Conservation (phyloP, 2,113 vertebrate genomes). For the Gambusia affinis region DNA sequence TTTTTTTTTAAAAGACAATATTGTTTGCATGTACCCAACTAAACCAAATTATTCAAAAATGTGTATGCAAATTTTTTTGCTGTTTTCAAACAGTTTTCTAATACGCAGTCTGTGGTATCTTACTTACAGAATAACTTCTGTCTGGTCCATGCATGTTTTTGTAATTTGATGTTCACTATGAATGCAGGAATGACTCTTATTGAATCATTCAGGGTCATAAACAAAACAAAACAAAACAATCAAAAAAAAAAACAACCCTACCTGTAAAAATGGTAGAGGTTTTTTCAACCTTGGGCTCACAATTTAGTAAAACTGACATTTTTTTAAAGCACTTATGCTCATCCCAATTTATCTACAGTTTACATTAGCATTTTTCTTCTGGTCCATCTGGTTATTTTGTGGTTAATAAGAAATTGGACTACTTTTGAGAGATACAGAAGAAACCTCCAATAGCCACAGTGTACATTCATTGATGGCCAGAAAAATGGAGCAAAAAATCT, state of each 20-base stretch:
- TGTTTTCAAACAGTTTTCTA: slow-evolving; percentile 24
- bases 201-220: too few species aligned
- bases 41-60: slow-evolving; percentile 28
- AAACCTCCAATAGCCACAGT: neutral
- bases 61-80: slow-evolving; percentile 16
- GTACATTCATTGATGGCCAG: neutral
- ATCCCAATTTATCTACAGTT: neutral
- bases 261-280: neutral
- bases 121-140: neutral
- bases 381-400: neutral
- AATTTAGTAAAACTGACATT: neutral
- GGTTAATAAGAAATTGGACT: too few species aligned
- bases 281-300: neutral
- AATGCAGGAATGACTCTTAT: too few species aligned
- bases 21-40: slow-evolving; percentile 53
- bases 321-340: neutral
- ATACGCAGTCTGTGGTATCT: slow-evolving; percentile 35
- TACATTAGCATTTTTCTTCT: neutral
- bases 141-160: neutral
- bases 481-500: neutral
- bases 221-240: too few species aligned
- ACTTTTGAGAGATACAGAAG: neutral
- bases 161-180: neutral
- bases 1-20: slow-evolving; percentile 12
- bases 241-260: too few species aligned